Evolutionary conservation across 2,888 invertebrate species (phyloP), one percentile per base, ranked within the genome.

Genomic region (Cyclophora punctaria): DNA sequence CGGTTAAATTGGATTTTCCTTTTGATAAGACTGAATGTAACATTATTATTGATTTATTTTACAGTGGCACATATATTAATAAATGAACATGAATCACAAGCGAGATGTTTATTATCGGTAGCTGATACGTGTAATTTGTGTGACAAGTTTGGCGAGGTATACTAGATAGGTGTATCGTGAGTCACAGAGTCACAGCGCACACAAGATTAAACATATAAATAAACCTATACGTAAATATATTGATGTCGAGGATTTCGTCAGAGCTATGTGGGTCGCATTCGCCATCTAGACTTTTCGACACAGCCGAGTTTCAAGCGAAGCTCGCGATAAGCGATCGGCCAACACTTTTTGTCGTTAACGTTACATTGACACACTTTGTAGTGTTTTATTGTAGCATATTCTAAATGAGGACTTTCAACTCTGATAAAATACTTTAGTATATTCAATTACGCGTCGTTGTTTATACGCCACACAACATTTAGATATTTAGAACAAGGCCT

Each of bases 231-330:
- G 64, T 63, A 64, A 61, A 68, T 62, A 67, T 63, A 66, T 64
- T 67, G 64, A 73, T 66, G 68, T 64, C 54, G 60, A 65, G 66
- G 69, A 70, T 79, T 80, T 79, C 78, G 73, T 74, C 73, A 79
- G 67, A 57, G 64, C 65, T 62, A 79, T 77, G 79, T 82, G 67
- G 80, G 80, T 78, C 73, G 64, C 69, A 69, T 65, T 69, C 70
- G 65, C 59, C 66, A 63, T 74, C 74, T 76, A 78, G 75, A 75
- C 66, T 78, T 79, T 80, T 79, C 78, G 75, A 79, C 76, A 74
- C 63, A 69, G 71, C 68, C 58, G 61, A 60, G 64, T 63, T 63
- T 71, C 64, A 46, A 50, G 63, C 58, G 58, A 58, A 61, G 56
- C 63, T 57, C 58, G 64, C 68, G 72, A 69, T 71, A 71, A 71